Conservation (phyloP, 2,113 vertebrate genomes). For the Ptilonorhynchus violaceus region DNA sequence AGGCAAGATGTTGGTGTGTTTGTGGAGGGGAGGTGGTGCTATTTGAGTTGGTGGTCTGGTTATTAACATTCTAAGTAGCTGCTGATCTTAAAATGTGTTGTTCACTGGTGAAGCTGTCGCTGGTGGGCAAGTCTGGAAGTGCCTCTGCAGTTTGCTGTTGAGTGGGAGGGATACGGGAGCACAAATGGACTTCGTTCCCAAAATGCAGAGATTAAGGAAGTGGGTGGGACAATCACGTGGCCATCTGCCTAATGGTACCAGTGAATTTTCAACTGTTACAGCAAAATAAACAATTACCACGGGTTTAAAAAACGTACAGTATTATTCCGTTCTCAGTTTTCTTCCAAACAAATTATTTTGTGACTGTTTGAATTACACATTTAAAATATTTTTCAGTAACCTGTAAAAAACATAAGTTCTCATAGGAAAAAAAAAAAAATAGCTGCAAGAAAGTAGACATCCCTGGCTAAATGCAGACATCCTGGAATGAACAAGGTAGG, state of each 20-base stretch:
- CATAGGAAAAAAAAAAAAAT: not conserved
- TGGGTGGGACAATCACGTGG: not conserved
- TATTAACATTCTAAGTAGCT: not conserved
- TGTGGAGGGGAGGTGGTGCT: not conserved
- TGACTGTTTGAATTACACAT: not conserved
- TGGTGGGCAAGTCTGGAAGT: not conserved
- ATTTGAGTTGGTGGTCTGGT: not conserved
- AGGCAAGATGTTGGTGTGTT: not conserved
- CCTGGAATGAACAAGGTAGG: not conserved
- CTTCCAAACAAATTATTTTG: not conserved
- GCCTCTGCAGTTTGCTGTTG: not conserved
- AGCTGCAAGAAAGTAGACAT: not conserved
- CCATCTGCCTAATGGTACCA: not conserved
- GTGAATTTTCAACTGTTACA: not conserved
- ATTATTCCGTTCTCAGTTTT: not conserved
- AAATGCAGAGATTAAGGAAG: not conserved
- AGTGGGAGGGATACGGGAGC: not conserved
- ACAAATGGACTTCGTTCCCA: not conserved
- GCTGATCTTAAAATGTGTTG: not conserved
- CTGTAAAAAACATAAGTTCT: not conserved
- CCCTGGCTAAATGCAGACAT: not conserved
- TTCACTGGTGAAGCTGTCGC: not conserved
- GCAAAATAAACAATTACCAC: not conserved
- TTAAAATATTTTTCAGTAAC: not conserved
- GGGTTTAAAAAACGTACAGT: not conserved